Base-by-base conservation (phyloP, 2,797 vertebrate species). In the Takifugu rubripes region DNA sequence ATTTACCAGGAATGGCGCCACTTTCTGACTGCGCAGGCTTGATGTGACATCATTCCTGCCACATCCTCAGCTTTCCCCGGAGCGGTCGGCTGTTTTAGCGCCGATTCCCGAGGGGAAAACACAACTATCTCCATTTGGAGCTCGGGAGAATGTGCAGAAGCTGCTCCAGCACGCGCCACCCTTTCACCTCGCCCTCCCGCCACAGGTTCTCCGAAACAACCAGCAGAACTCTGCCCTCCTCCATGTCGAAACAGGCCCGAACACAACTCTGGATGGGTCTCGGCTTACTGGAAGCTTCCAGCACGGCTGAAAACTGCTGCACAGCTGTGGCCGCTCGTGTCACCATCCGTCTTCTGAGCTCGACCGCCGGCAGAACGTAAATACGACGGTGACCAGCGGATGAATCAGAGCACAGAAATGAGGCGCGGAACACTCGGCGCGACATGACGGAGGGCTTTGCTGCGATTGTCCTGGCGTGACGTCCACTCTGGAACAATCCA, bases 291-390 rank as follows among this genome's bases (percentile, higher is more conserved):
- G n/a, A 45, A 45, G 15, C 43, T 43, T 43, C 42, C 42, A 3
- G 4, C 43, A 16, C 17, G 43, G 12, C 52, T 31, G 54, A 70
- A 7, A 44, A 5, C 53, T 5, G 6, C 44, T 57, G 42, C 63
- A 73, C 68, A 75, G 77, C 75, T 78, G 72, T 70, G 46, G 52
- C 40, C 25, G 25, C 49, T 16, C 9, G 43, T 50, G 67, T 76
- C 50, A 74, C 61, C 74, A 56, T 68, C 27, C 62, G 56, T 74
- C 78, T 66, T 64, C 33, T 46, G 12, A 49, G 52, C 59, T 11
- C 14, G 59, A 59, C 53, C 53, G 73, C 15, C 25, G 29, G n/a
- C 12, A 59, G 70, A 75, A 84, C 49, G 72, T 75, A 72, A 81
- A 79, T 48, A 75, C 15, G 49, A 27, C 1, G 2, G 33, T 10